Evolutionary conservation across 2,888 invertebrate genomes (phyloP).

Genomic region (Mythimna loreyi): DNA sequence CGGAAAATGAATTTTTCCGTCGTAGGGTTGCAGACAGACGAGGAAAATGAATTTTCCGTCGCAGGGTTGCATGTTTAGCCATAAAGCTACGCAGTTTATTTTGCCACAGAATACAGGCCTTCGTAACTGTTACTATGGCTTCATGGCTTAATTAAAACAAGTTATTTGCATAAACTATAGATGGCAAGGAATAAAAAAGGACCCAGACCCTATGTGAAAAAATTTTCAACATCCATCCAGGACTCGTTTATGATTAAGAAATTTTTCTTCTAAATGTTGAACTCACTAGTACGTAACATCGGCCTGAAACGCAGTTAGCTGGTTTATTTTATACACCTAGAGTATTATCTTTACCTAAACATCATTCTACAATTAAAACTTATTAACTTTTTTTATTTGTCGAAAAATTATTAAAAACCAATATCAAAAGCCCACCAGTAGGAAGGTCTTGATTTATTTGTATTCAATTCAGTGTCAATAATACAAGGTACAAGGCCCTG

Average conservation of each 20-base stretch:
- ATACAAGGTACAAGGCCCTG: slow-evolving; percentile 47
- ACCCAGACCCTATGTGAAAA: background rate
- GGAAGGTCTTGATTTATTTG: slow-evolving; percentile 48
- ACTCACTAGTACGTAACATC: background rate
- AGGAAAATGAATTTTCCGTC: too few relatives aligned
- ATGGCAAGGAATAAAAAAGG: background rate
- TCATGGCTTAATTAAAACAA: background rate
- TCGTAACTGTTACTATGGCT: background rate
- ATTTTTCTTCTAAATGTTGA: background rate
- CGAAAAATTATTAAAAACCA: background rate
- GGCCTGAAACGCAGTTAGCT: background rate
- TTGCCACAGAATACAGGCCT: background rate
- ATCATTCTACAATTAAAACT: background rate
- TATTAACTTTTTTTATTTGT: too few relatives aligned
- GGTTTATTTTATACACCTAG: background rate
- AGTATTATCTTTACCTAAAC: too few relatives aligned
- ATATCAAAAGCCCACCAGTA: background rate
- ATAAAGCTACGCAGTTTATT: background rate
- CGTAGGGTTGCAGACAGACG: background rate
- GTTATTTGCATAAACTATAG: background rate
- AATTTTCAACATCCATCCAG: background rate
- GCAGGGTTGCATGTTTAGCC: background rate
- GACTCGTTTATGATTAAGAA: background rate
- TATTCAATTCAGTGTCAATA: slow-evolving; percentile 55
- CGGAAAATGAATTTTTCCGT: too few relatives aligned